Base-by-base conservation (phyloP, 1,140 invertebrate genomes). In the Drepana arcuata region DNA sequence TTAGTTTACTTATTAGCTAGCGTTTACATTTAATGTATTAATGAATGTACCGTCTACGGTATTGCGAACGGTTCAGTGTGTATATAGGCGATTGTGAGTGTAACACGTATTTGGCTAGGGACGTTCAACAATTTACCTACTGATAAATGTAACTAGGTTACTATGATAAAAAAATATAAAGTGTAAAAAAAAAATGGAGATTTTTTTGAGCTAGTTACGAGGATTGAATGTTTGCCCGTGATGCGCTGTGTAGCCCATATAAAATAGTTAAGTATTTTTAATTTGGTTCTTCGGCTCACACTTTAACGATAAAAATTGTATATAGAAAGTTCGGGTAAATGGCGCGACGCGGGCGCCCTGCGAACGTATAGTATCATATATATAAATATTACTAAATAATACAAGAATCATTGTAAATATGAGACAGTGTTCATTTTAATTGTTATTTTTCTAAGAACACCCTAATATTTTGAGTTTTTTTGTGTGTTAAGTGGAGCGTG, bases 381-480 rank as follows among this genome's bases (percentile, higher is more conserved):
- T 69, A 68, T 66, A 66, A 66, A 63, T 55, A 59, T 63, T 38
- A 46, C 11, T 13, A 15, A 26, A 63, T 43, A 54, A 39, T 34
- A 51, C 48, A 31, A 56, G 42, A 46, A 56, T 64, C 60, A 61
- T 61, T 78, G 73, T 78, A 78, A 74, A 78, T 74, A 74, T 54
- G 47, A 60, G 51, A 67, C 60, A 59, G 59, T 75, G 58, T 71
- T 69, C 56, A 64, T 61, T 74, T 65, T 61, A 61, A 68, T 47
- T 67, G 57, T 70, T 70, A 64, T 69, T 66, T 65, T 70, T 74
- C 40, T 48, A 61, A 58, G 55, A 60, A 60, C 59, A 68, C 52
- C 33, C 33, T 46, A 40, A 37, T 43, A 31, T 38, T 48, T 44
- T 7, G 27, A 2, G 5, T 5, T 26, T 34, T 45, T 49, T 33